Base-by-base conservation (phyloP, 2,113 vertebrate genomes). In the Eira barbara region DNA sequence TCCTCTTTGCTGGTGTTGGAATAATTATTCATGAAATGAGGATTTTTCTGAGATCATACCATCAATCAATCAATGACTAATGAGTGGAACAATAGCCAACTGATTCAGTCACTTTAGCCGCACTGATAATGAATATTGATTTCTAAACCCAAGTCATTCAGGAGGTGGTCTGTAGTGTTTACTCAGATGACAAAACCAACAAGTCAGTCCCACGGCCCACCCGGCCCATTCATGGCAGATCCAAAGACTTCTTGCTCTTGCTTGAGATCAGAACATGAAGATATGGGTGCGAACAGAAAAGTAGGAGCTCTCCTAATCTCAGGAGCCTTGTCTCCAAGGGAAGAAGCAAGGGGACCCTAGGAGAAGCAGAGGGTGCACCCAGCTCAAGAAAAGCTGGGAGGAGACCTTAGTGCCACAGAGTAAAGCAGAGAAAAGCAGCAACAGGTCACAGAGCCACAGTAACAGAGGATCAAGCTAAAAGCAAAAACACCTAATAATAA, bases 71-170 rank as follows among this genome's bases (percentile, higher is more conserved):
- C 74, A 78, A 39, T 74, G 79, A 95, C 88, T 80, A 74, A 87
- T 52, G 14, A 82, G 18, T 65, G 71, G 63, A 78, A 47, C 23
- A 49, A 78, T 11, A 89, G 81, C 52, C 73, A 49, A 69, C 10
- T 0, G 15, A 95, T 63, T 79, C 76, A 55, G 49, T 82, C 80
- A 36, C 74, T 79, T 95, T 25, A 61, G 65, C 27, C 20, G 55
- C n/a, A 39, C 7, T 27, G n/a, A 82, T 73, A 85, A 93, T 47
- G 55, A 94, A 96, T 74, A 59, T 76, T 42, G 90, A 94, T 97
- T 92, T 90, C 84, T 91, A 47, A 96, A 76, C 18, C 27, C 63
- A 76, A 47, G 71, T 84, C 45, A 42, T 47, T 91, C 14, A 23
- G 34, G 18, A 91, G 57, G 42, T 84, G 80, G 20, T 63, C 88